phyloP scores from a whole-genome alignment of 2,113 vertebrate species.

The Beaufortia kweichowensis region DNA sequence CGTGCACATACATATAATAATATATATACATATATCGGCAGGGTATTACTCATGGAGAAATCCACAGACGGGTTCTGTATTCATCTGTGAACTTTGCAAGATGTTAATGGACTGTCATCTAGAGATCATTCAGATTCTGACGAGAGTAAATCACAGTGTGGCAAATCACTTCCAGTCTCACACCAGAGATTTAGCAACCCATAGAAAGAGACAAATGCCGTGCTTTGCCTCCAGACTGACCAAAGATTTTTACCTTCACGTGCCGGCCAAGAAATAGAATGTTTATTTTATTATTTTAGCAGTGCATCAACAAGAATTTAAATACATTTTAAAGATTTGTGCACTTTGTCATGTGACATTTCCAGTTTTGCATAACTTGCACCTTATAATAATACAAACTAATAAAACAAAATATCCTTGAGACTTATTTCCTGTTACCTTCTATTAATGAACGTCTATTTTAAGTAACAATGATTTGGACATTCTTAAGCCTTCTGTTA shows the following conservation, averaged over 20 bases:
- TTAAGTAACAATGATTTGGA: too few relatives aligned
- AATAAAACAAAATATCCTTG: too few relatives aligned
- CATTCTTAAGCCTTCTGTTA: too few relatives aligned
- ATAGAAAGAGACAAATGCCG: constrained; percentile 21
- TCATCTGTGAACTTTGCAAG: constrained; percentile 14
- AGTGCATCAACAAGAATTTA: too few relatives aligned
- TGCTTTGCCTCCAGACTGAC: constrained; percentile 31
- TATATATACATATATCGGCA: not conserved
- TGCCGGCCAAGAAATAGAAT: not conserved
- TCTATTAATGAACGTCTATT: too few relatives aligned
- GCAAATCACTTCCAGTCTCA: constrained; percentile 7
- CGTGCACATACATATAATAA: not conserved
- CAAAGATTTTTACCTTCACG: constrained; percentile 8
- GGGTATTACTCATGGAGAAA: constrained; percentile 26
- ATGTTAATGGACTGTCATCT: not conserved
- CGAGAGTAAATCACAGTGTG: constrained; percentile 6
- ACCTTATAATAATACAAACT: too few relatives aligned
- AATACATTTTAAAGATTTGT: too few relatives aligned
- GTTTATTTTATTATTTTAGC: not conserved
- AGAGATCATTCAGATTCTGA: constrained; percentile 35
- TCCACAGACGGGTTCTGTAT: constrained; percentile 21
- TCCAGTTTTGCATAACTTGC: too few relatives aligned
- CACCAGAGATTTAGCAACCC: not conserved
- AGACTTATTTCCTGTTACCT: too few relatives aligned
- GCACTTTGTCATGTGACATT: too few relatives aligned